Evolutionary conservation across 2,888 invertebrate species (phyloP).

Genomic region (Drosophila sordidapex): DNA sequence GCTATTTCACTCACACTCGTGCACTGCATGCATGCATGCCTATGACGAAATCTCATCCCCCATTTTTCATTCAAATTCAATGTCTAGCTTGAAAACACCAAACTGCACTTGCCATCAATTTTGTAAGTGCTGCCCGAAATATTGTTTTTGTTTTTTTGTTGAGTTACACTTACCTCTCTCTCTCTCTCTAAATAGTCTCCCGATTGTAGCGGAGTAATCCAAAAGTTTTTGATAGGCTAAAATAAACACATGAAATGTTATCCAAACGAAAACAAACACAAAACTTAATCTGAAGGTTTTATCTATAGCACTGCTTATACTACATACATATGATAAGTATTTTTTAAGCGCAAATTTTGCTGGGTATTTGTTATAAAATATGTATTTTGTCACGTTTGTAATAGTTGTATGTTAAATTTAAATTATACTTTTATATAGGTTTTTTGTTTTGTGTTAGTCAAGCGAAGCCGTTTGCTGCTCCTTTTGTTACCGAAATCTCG

Average conservation of each 20-base stretch:
- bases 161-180: slow-evolving; percentile 37
- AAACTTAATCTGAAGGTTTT: slow-evolving; percentile 52
- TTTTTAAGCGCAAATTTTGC: slow-evolving; percentile 20
- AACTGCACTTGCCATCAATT: slow-evolving; percentile 63
- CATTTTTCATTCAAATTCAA: slow-evolving; percentile 62
- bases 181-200: slow-evolving; percentile 6
- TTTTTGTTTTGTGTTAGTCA: slow-evolving; percentile 23
- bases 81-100: slow-evolving; percentile 48
- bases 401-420: slow-evolving; percentile 6
- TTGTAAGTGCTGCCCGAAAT: slow-evolving; percentile 15
- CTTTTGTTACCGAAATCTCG: slow-evolving; percentile 59
- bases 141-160: background rate
- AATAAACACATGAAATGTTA: slow-evolving; percentile 75
- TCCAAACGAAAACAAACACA: slow-evolving; percentile 59
- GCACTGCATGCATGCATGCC: slow-evolving; percentile 21
- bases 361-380: slow-evolving; percentile 25
- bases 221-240: slow-evolving; percentile 63
- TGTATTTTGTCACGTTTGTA: slow-evolving; percentile 40
- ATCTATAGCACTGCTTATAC: slow-evolving; percentile 45
- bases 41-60: slow-evolving; percentile 77
- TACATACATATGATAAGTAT: slow-evolving; percentile 17
- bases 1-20: slow-evolving; percentile 29
- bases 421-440: slow-evolving; percentile 12
- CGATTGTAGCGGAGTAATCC: slow-evolving; percentile 66
- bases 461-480: slow-evolving; percentile 33